Conservation (phyloP, 2,113 vertebrate species). For the Mola mola region DNA sequence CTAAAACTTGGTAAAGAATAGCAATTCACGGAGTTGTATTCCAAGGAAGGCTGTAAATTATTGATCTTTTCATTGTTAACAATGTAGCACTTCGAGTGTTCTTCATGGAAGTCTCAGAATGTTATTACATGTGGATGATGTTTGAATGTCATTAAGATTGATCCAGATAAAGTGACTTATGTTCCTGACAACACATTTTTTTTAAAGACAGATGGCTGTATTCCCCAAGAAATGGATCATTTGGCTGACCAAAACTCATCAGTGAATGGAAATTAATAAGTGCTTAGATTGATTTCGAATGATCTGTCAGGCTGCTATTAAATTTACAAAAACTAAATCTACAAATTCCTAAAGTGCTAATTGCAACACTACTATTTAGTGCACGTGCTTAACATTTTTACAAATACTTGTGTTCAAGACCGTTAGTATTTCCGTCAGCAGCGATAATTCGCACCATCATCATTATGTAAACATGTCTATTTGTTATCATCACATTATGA, state of each 20-base stretch:
- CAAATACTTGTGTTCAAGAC: not conserved
- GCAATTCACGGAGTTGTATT: constrained; percentile 6
- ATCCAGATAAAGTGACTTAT: constrained; percentile 5
- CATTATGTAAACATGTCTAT: constrained; percentile 27
- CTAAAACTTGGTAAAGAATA: constrained; percentile 21
- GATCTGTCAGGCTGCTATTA: constrained; percentile 12
- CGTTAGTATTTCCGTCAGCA: not conserved
- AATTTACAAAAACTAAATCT: no score
- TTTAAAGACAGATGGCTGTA: constrained; percentile 52
- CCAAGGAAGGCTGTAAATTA: constrained; percentile 1
- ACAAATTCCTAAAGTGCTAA: not conserved
- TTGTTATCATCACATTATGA: constrained; percentile 14
- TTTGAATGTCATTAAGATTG: constrained; percentile 22
- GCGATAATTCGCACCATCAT: not conserved
- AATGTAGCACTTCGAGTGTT: not conserved
- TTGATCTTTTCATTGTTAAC: constrained; percentile 8
- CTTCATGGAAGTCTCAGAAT: not conserved
- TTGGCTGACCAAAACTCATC: constrained; percentile 24
- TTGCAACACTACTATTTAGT: not conserved
- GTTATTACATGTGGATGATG: constrained; percentile 5
- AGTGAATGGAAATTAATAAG: constrained; percentile 26
- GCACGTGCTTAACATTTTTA: not conserved
- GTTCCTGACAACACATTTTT: constrained; percentile 23
- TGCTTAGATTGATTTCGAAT: constrained; percentile 21
- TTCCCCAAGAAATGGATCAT: constrained; percentile 42